Base-by-base conservation (phyloP, 64 coral and sea anemone genomes). In the Actinia tenebrosa region DNA sequence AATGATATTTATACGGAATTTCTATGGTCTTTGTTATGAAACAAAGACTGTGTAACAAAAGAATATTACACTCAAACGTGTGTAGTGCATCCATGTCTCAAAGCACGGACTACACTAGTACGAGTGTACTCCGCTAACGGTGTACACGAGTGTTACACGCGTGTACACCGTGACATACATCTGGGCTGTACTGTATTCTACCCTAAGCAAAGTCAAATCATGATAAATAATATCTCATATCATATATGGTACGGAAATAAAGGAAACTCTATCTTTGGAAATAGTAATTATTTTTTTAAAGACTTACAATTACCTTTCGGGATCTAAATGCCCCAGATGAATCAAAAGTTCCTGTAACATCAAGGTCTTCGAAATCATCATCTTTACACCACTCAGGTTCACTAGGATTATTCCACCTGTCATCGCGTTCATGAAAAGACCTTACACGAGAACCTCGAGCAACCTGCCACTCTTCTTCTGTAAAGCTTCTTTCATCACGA, bases 311-410 rank as follows among this genome's bases (percentile, higher is more conserved):
- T 71, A 83, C 90, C 90, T 91, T 91, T 11, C 84, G 64, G 10
- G 61, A 91, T n/a, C 86, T 80, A 87, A 91, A 91, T 58, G 90
- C 90, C 63, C 87, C 92, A 64, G 91, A 87, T 27, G 93, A 89
- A 85, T 92, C 91, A 88, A 99, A 99, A 23, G 96, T 90, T 4
- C 96, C 96, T 13, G 90, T 87, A 16, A 89, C 89, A 77, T 92
- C 91, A 86, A 99, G 92, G 59, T 90, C 91, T 60, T 90, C 96
- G 22, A 84, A 80, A 66, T 87, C 94, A 18, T 91, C 87, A 23
- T 91, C 84, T 87, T 94, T 94, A 85, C 96, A 95, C 96, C 96
- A 99, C 64, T 99, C 96, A 15, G 96, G 96, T 42, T 91, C 90
- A 83, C 22, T 75, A 4, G 78, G 78, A 71, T 68, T 16, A 61